Percentiles rank a stretch among this genome's conserved stretches.
Evolutionary conservation across 2,888 invertebrate genomes (phyloP).

Genomic region (Drosophila anceps): DNA sequence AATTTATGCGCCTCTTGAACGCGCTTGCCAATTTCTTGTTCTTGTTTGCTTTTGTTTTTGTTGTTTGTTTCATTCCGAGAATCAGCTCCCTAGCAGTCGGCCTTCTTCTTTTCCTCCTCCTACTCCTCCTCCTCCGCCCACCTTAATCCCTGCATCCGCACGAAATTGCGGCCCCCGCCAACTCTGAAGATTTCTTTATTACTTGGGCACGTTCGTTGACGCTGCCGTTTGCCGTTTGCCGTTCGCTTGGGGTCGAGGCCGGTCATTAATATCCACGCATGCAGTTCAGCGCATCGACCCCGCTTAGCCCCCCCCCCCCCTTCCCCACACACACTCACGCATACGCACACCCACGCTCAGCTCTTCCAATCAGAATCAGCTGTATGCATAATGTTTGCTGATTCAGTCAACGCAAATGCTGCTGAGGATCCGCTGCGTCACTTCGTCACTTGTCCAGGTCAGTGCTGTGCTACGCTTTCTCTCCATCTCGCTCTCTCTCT

Average conservation of each 20-base stretch:
- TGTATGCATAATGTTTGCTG: slow-evolving; percentile 75
- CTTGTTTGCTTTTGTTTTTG: slow-evolving; percentile 37
- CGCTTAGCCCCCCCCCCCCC: not conserved
- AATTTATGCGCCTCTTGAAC: slow-evolving; percentile 78
- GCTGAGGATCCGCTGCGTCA: slow-evolving; percentile 72
- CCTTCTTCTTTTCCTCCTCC: not conserved
- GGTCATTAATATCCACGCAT: slow-evolving; percentile 79
- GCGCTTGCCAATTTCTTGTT: slow-evolving; percentile 75
- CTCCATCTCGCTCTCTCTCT: not conserved
- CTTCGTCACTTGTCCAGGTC: slow-evolving; percentile 72
- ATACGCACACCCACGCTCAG: not conserved
- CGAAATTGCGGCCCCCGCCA: slow-evolving; percentile 61
- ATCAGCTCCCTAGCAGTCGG: slow-evolving; percentile 32
- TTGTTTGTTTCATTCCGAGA: slow-evolving; percentile 54
- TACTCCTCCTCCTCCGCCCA: slow-evolving; percentile 1
- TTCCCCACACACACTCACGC: not conserved
- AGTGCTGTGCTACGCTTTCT: slow-evolving; percentile 45
- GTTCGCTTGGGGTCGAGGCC: slow-evolving; percentile 78
- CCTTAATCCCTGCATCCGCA: slow-evolving; percentile 53
- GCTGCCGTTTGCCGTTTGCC: slow-evolving; percentile 26
- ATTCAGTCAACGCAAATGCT: slow-evolving; percentile 61
- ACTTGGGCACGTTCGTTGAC: slow-evolving; percentile 74
- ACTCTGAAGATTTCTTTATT: slow-evolving; percentile 77
- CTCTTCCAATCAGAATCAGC: slow-evolving; percentile 64
- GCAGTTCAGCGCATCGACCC: slow-evolving; percentile 66